Conservation (phyloP, 1,140 invertebrate genomes). For the Drosophila saltans region DNA sequence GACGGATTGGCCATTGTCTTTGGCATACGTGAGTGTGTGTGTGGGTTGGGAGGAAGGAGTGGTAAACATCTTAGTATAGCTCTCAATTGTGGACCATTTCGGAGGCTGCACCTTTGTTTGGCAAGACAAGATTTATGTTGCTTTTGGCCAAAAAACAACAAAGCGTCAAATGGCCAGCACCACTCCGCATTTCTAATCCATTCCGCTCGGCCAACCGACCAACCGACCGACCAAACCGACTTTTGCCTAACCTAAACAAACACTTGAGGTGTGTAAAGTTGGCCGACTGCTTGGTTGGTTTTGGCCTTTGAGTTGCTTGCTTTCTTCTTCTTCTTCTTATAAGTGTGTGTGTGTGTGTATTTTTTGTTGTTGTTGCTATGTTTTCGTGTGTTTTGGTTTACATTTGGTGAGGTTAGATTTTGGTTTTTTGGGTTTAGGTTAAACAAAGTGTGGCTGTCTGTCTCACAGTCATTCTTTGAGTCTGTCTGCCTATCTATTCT, state of each 20-base stretch:
- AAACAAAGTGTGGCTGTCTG: constrained; percentile 33
- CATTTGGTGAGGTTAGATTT: constrained; percentile 59
- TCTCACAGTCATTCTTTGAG: not conserved
- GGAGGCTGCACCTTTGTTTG: constrained; percentile 39
- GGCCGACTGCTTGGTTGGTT: constrained; percentile 53
- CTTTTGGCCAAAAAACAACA: constrained; percentile 59
- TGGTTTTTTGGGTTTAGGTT: constrained; percentile 45
- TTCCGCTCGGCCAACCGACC: constrained; percentile 27
- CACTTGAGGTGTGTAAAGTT: constrained; percentile 81
- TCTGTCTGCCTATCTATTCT: constrained; percentile 23
- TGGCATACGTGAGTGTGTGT: not conserved
- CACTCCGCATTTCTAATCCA: not conserved
- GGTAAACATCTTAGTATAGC: not conserved
- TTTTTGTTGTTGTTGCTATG: constrained; percentile 26
- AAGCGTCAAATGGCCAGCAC: constrained; percentile 55
- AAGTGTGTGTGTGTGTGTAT: constrained; percentile 1
- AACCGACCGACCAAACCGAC: constrained; percentile 29
- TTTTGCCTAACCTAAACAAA: constrained; percentile 77
- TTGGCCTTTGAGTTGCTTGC: constrained; percentile 52
- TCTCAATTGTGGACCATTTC: constrained; percentile 13
- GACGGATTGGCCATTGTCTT: constrained; percentile 41
- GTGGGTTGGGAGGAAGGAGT: not conserved
- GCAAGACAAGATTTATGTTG: constrained; percentile 73
- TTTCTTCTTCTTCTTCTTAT: no score
- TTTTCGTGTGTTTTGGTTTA: constrained; percentile 45